Percentiles rank a stretch among this genome's conserved stretches.
Conservation (phyloP, 1,140 invertebrate genomes). For the Nylanderia fulva region DNA sequence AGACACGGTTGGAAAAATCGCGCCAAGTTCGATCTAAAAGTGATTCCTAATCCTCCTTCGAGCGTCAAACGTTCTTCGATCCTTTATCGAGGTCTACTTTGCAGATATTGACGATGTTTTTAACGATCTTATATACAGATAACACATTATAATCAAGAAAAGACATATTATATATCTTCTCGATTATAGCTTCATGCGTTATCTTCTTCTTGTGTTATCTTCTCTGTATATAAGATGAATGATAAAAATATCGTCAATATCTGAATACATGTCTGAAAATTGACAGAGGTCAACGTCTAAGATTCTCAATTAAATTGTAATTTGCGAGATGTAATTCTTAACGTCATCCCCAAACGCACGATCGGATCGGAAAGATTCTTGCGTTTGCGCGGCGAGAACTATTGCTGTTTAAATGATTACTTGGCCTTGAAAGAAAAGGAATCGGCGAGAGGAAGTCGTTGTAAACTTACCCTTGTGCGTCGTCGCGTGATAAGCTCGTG, state of each 20-base stretch:
- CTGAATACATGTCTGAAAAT: no score
- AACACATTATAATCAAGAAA: background rate
- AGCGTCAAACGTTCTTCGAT: background rate
- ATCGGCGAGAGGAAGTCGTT: constrained; percentile 46
- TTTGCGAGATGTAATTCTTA: background rate
- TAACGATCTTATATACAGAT: background rate
- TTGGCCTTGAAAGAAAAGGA: constrained; percentile 20
- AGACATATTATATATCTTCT: background rate
- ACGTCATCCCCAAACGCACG: background rate
- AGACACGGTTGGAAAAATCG: background rate
- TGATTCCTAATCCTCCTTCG: no score
- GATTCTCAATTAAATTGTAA: background rate
- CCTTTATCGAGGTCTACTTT: background rate
- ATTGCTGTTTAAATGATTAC: background rate
- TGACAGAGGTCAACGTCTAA: background rate
- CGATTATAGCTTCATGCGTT: no score
- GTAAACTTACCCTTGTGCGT: constrained; percentile 86
- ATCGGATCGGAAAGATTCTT: background rate
- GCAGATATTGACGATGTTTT: background rate
- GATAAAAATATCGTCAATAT: no score
- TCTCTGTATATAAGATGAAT: no score
- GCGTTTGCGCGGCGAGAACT: background rate
- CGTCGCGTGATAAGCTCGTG: constrained; percentile 86
- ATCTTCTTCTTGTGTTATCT: no score
- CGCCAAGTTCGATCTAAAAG: background rate